A percentile compares a stretch with the other conserved stretches of the same genome.
Conservation (phyloP, 2,888 invertebrate species). For the Schizaphis graminum region DNA sequence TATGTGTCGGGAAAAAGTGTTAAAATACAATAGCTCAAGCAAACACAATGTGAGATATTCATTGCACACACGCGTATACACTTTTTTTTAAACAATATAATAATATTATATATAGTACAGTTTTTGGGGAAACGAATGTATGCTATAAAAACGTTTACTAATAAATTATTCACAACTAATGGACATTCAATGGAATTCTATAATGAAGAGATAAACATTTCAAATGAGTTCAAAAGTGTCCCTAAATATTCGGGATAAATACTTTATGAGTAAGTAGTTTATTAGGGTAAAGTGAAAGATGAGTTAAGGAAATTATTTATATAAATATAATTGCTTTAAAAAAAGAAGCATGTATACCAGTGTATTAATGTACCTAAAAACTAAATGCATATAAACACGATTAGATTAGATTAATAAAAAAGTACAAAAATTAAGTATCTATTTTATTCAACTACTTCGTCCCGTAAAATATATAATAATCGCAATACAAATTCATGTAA, state of each 20-base stretch:
- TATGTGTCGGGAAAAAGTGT: not conserved
- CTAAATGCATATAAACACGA: not conserved
- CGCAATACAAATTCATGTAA: not conserved
- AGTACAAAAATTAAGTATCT: not conserved
- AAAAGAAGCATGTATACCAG: not conserved
- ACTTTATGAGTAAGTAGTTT: conserved; percentile 4
- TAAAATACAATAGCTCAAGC: conserved; percentile 10
- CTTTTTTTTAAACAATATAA: conserved; percentile 9
- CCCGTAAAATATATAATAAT: not conserved
- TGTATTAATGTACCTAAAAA: not conserved
- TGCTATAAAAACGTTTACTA: not conserved
- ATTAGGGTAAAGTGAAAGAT: not conserved
- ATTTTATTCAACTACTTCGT: not conserved
- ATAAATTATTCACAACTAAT: conserved; percentile 27
- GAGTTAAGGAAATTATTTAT: not conserved
- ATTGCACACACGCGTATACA: not conserved
- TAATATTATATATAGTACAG: not conserved
- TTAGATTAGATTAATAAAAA: not conserved
- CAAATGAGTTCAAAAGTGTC: conserved; percentile 4
- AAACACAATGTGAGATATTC: not conserved
- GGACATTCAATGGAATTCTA: not conserved
- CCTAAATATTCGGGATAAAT: conserved; percentile 28
- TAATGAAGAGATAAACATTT: not conserved
- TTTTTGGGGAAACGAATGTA: not conserved
- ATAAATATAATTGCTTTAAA: not conserved